phyloP scores from a whole-genome alignment of 2,113 vertebrate genomes.

The Psettodes erumei region DNA sequence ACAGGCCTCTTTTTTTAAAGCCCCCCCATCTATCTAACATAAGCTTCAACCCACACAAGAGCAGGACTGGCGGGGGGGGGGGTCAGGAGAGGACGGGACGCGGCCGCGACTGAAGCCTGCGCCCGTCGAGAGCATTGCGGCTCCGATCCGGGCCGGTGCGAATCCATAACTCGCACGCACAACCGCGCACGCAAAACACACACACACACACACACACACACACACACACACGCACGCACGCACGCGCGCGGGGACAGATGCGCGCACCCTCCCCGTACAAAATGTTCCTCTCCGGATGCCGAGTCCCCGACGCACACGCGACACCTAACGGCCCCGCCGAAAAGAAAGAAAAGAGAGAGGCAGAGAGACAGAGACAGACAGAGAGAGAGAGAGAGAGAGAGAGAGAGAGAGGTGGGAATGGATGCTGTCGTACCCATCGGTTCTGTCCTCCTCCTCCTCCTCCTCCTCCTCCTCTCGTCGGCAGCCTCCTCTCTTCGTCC shows the following conservation, averaged over 20 bases:
- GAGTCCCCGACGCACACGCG: slow-evolving; percentile 41
- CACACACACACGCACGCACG: background rate
- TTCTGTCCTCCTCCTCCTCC: slow-evolving; percentile 51
- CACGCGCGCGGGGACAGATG: too few relatives aligned
- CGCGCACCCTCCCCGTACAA: slow-evolving; percentile 51
- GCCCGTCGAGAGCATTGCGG: slow-evolving; percentile 38
- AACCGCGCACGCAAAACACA: too few relatives aligned
- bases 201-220: too few relatives aligned
- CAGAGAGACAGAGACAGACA: slow-evolving; percentile 28
- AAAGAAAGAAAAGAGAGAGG: background rate
- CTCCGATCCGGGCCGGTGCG: slow-evolving; percentile 27
- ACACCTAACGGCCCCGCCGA: background rate
- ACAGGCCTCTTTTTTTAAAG: background rate
- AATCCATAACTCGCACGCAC: slow-evolving; percentile 57
- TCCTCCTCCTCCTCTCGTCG: slow-evolving; percentile 32
- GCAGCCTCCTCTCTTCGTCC: slow-evolving; percentile 33
- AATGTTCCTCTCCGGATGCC: slow-evolving; percentile 51
- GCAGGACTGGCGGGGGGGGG: too few relatives aligned
- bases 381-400: background rate
- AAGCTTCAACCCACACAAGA: background rate
- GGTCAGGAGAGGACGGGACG: background rate
- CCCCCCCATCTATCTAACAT: background rate
- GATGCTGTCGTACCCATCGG: slow-evolving; percentile 60
- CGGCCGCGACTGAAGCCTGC: slow-evolving; percentile 11
- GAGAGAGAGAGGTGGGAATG: slow-evolving; percentile 20